Percentiles rank a stretch among this genome's conserved stretches.
These are phyloP conservation scores for Meandrusa payeni DNA, from an alignment of 2,888 invertebrate genomes.

Conservation along the genomic window DNA sequence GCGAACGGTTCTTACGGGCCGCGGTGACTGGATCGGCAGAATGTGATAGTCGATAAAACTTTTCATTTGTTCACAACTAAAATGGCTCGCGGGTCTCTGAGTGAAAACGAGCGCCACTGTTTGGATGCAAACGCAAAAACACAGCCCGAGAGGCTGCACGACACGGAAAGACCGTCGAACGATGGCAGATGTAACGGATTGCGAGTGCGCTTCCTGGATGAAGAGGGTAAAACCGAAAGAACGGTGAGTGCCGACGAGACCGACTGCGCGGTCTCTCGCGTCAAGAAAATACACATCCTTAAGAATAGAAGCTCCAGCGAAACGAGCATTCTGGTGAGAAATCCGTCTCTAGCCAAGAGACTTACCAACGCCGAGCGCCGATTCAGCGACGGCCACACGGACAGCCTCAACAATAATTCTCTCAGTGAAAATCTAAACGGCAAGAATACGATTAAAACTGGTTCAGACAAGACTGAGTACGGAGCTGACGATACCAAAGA, in stretches of 20 bases:
- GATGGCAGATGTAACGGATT: constrained; percentile 62
- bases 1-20: constrained; percentile 34
- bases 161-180: constrained; percentile 52
- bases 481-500: constrained; percentile 69
- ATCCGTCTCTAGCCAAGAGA: constrained; percentile 65
- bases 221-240: constrained; percentile 74
- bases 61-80: constrained; percentile 38
- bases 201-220: constrained; percentile 70
- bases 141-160: constrained; percentile 59
- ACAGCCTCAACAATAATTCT: constrained; percentile 64
- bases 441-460: constrained; percentile 43
- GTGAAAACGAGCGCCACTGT: constrained; percentile 71
- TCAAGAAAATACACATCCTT: constrained; percentile 74
- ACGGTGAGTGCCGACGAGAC: constrained; percentile 71
- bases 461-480: constrained; percentile 57
- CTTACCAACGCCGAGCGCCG: constrained; percentile 58
- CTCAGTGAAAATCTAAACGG: constrained; percentile 68
- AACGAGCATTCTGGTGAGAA: constrained; percentile 69
- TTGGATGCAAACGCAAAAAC: constrained; percentile 61
- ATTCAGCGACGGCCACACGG: constrained; percentile 53
- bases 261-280: constrained; percentile 64
- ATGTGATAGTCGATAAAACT: constrained; percentile 43
- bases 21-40: constrained; percentile 33
- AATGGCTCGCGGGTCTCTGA: constrained; percentile 72
- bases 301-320: constrained; percentile 77